These are phyloP conservation scores for Spinus pinus DNA, from an alignment of 2,797 vertebrate genomes.

Conservation along the genomic window DNA sequence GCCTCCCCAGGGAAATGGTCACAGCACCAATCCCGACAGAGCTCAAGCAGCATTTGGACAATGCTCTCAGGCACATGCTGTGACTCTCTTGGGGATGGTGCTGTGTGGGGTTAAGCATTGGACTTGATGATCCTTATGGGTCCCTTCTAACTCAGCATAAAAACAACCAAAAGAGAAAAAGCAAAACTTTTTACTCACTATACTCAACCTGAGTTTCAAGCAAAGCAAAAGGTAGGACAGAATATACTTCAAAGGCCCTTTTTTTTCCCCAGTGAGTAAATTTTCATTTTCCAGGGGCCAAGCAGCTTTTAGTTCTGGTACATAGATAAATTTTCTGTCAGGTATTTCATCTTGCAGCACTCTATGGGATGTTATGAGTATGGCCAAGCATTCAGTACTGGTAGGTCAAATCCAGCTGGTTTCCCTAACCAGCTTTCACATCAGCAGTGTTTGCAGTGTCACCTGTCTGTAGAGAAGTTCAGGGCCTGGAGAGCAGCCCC, in stretches of 20 bases:
- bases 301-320: background rate
- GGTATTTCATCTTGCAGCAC: background rate
- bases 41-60: background rate
- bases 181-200: background rate
- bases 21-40: background rate
- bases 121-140: background rate
- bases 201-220: background rate
- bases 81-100: background rate
- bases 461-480: background rate
- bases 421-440: background rate
- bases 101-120: background rate
- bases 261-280: fast-evolving
- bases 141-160: background rate
- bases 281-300: background rate
- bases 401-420: background rate
- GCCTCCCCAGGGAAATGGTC: background rate
- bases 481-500: background rate
- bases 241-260: background rate
- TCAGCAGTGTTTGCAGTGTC: background rate
- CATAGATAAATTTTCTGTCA: background rate
- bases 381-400: background rate
- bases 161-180: background rate
- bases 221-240: background rate
- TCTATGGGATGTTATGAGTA: background rate
- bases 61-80: background rate